These are phyloP conservation scores for Opisthograptis luteolata DNA, from an alignment of 2,888 invertebrate genomes.

Conservation along the genomic window DNA sequence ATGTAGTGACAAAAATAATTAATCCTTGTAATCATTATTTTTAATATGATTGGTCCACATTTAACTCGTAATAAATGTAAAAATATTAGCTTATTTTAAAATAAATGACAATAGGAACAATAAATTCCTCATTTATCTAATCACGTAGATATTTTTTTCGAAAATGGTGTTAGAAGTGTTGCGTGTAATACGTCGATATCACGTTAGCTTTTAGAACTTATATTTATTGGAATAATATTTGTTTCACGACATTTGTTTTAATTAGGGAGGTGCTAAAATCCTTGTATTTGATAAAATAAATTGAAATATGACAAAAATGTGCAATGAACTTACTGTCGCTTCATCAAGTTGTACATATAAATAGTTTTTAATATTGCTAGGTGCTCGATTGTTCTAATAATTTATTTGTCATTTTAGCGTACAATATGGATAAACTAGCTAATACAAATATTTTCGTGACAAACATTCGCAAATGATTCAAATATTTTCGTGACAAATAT, in stretches of 20 bases:
- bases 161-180: neutral
- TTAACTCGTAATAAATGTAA: no score
- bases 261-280: slow-evolving; percentile 11
- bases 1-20: no score
- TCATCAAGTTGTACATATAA: slow-evolving; percentile 9
- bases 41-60: no score
- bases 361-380: neutral
- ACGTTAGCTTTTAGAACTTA: neutral
- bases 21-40: no score
- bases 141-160: no score
- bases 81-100: no score
- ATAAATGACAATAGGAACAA: no score
- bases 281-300: neutral
- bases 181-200: neutral
- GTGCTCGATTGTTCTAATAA: slow-evolving; percentile 1
- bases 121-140: no score
- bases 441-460: no score
- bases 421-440: neutral
- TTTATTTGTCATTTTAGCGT: neutral
- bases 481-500: no score
- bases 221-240: no score
- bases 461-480: no score
- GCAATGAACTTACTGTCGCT: slow-evolving; percentile 1
- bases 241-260: neutral
- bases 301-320: neutral